phyloP scores from a whole-genome alignment of 2,797 vertebrate species.

The Helicolenus hilgendorfi region DNA sequence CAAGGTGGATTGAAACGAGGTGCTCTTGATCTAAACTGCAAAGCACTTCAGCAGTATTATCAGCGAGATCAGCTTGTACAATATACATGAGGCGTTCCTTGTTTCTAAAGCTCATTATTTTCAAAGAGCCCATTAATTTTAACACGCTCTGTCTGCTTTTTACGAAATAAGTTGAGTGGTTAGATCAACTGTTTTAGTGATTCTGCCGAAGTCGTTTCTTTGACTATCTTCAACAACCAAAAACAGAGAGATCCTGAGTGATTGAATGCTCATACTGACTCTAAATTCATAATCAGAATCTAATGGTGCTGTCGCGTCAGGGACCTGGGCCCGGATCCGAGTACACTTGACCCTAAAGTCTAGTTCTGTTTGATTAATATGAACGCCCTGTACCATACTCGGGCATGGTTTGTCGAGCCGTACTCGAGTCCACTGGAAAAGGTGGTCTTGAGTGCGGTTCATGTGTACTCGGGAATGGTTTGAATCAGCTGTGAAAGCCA shows the following conservation, averaged over 20 bases:
- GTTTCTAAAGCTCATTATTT: slow-evolving; percentile 18
- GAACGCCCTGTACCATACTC: too few species aligned
- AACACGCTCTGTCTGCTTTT: not conserved
- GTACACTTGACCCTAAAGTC: too few species aligned
- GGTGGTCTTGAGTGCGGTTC: too few species aligned
- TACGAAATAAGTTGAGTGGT: not conserved
- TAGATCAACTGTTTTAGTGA: not conserved
- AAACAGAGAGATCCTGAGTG: not conserved
- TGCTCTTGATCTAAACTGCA: slow-evolving; percentile 25
- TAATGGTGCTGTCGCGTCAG: too few species aligned
- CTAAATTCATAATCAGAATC: not conserved
- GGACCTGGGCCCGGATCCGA: not conserved
- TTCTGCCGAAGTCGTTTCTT: not conserved
- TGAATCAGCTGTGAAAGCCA: too few species aligned
- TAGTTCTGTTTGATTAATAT: too few species aligned
- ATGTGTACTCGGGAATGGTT: too few species aligned
- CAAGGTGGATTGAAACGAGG: slow-evolving; percentile 33
- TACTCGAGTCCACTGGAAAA: too few species aligned
- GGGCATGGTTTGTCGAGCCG: too few species aligned
- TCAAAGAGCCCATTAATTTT: not conserved
- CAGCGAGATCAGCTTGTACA: not conserved
- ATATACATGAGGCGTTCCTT: slow-evolving; percentile 14
- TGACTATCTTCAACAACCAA: not conserved
- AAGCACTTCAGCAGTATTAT: slow-evolving; percentile 12
- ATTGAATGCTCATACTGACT: not conserved